phyloP scores from a whole-genome alignment of 1,140 invertebrate species.

The Drosophila littoralis region DNA sequence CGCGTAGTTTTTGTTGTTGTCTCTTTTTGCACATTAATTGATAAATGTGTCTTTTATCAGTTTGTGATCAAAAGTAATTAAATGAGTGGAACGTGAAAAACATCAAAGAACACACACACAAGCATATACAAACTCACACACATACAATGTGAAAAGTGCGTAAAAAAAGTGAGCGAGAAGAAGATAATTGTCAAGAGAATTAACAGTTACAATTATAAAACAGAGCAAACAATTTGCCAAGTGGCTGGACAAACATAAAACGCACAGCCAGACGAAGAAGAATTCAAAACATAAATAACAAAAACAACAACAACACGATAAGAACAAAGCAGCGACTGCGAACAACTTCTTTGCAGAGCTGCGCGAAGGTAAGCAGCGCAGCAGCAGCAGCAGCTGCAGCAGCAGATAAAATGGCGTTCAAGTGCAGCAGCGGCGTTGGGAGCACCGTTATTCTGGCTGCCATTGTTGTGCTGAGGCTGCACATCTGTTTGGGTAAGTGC shows the following conservation, averaged over 20 bases:
- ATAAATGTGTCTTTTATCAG: conserved; percentile 71
- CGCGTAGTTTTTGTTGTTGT: conserved; percentile 13
- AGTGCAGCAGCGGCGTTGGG: conserved; percentile 11
- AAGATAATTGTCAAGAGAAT: conserved; percentile 61
- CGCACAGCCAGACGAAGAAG: conserved; percentile 26
- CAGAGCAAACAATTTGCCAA: conserved; percentile 56
- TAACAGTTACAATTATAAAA: conserved; percentile 60
- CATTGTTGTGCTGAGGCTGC: conserved; percentile 47
- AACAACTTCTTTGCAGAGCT: conserved; percentile 25
- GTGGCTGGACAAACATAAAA: conserved; percentile 41
- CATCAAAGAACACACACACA: conserved; percentile 33
- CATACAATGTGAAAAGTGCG: conserved; percentile 63
- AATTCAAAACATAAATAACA: conserved; percentile 31
- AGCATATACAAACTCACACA: conserved; percentile 32
- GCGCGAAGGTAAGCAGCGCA: conserved; percentile 16
- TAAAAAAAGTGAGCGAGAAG: conserved; percentile 25
- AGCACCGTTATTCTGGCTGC: conserved; percentile 39
- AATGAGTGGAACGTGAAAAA: conserved; percentile 50
- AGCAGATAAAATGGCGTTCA: conserved; percentile 35
- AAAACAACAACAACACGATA: conserved; percentile 25
- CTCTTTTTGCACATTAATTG: conserved; percentile 73
- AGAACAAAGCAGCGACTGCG: conserved; percentile 17
- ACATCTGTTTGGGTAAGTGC: conserved; percentile 62
- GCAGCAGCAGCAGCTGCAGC: conserved; percentile 3
- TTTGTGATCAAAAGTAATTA: conserved; percentile 74